Base-by-base conservation (phyloP, 2,113 vertebrate species). In the Microtus ochrogaster region DNA sequence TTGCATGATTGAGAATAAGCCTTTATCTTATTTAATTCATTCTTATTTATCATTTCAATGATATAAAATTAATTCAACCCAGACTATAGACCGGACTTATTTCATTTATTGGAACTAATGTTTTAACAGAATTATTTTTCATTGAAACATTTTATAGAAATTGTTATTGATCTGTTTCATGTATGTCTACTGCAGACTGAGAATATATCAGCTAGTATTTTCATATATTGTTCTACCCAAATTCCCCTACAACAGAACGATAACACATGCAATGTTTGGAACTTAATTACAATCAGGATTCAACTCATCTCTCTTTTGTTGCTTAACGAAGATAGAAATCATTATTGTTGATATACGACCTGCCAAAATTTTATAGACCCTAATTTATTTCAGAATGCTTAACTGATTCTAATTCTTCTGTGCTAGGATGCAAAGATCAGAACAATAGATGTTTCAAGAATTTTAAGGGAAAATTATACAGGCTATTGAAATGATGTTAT, bases 371-470 rank as follows among this genome's bases (percentile, higher is more conserved):
- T 68, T 84, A 90, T 84, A 74, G 36, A 55, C 33, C 24, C 90
- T 92, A 92, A 83, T 97, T n/a, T 95, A 61, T 93, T 94, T 94
- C 74, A 93, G 77, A 76, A 81, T 88, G n/a, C 47, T 84, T 91
- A 72, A 76, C 28, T 91, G 33, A 94, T 90, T 96, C 22, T 79
- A 90, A 87, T 94, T 87, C 76, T 89, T 74, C 22, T 16, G 33
- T 33, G 41, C 30, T 68, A 82, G 76, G 19, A 61, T 77, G 52
- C 83, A 3, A 88, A 95, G 12, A 94, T 49, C 14, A 94, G 88
- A 88, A 89, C 30, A 94, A 74, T 52, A 89, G 49, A 84, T 44
- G 44, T 65, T 93, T 89, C 88, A 92, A 92, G 66, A 84, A 33
- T 95, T 97, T 92, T 76, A 81, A 90, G 63, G n/a, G 39, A 89